Conservation (phyloP, 35 echinoderm and acorn worm species). For the Strongylocentrotus purpuratus region DNA sequence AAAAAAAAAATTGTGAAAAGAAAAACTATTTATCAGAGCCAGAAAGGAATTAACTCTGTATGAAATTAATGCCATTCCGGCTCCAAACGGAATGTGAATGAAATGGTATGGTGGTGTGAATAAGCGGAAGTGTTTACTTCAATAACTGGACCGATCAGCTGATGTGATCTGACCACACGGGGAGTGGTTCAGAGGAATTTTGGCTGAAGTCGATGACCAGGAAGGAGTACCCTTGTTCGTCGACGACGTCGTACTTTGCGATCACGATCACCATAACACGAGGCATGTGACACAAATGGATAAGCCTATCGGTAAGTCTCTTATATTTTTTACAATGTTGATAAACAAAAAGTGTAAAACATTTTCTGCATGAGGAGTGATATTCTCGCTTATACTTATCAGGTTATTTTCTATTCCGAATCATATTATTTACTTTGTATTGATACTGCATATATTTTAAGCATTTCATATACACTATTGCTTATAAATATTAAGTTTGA, state of each 20-base stretch:
- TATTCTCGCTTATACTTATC: background rate
- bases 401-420: background rate
- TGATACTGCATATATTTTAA: no score
- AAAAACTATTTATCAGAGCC: no score
- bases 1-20: no score
- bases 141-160: background rate
- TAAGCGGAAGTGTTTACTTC: background rate
- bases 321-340: background rate
- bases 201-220: background rate
- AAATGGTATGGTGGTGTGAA: no score
- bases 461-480: no score
- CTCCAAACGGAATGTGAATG: no score
- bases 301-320: background rate
- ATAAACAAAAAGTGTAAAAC: background rate
- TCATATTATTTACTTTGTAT: background rate
- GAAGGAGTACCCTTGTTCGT: background rate
- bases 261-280: background rate
- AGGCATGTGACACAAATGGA: background rate
- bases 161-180: background rate
- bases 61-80: no score
- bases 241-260: background rate
- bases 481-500: no score
- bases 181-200: background rate
- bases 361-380: background rate
- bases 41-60: no score